A percentile compares a stretch with the other conserved stretches of the same genome.
Evolutionary conservation across 2,888 invertebrate species (phyloP).

Genomic region (Torymus aiolomorphi): DNA sequence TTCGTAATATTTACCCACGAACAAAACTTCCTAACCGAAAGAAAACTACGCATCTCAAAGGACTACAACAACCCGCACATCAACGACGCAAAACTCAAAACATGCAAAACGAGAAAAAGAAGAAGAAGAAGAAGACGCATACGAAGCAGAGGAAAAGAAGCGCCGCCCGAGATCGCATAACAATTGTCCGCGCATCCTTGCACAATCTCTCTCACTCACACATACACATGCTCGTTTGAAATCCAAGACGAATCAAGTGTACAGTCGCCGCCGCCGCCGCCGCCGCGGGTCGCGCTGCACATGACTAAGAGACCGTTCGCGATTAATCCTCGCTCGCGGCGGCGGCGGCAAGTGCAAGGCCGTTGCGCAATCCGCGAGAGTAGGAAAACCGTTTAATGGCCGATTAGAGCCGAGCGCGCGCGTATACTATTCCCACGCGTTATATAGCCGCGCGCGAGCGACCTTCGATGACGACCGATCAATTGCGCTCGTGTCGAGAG

Average conservation of each 20-base stretch:
- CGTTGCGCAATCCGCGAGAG: constrained; percentile 22
- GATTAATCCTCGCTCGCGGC: constrained; percentile 5
- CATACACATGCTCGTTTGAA: constrained; percentile 12
- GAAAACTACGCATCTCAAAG: too few species aligned
- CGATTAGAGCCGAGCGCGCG: constrained; percentile 25
- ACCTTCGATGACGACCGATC: constrained; percentile 20
- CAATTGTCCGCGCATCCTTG: constrained; percentile 1
- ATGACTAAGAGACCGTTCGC: constrained; percentile 4
- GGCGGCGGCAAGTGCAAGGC: constrained; percentile 41
- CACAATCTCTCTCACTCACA: not conserved
- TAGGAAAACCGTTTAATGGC: constrained; percentile 40
- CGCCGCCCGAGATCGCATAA: not conserved
- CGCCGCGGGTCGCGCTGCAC: not conserved
- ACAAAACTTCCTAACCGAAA: too few species aligned
- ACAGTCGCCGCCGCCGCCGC: too few species aligned
- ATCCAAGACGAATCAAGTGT: constrained; percentile 36
- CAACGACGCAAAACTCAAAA: too few species aligned
- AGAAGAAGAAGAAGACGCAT: too few species aligned
- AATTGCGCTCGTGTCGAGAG: not conserved
- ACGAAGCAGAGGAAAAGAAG: too few species aligned
- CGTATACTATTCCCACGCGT: not conserved
- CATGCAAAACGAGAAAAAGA: too few species aligned
- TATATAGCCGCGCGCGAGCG: too few species aligned
- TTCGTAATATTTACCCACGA: too few species aligned
- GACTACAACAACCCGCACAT: too few species aligned